A percentile compares a stretch with the other conserved stretches of the same genome.
These are phyloP conservation scores for Sipha maydis DNA, from an alignment of 2,888 invertebrate species.

Conservation along the genomic window DNA sequence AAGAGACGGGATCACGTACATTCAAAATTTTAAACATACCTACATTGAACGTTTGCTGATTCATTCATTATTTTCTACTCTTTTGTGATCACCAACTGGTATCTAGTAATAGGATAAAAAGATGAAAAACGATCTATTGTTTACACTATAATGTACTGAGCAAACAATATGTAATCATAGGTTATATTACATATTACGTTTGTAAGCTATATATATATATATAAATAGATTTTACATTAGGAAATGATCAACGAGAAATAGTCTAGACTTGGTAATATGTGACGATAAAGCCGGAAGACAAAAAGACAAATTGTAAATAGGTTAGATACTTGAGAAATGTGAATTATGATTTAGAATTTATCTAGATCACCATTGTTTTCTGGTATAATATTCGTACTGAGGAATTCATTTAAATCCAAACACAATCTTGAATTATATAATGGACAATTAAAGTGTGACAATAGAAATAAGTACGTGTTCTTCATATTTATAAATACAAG, in stretches of 20 bases:
- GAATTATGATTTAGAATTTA: conserved; percentile 10
- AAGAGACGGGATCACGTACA: conserved; percentile 48
- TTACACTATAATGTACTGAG: conserved; percentile 44
- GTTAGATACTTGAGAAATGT: background rate
- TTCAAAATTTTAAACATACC: conserved; percentile 35
- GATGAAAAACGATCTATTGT: conserved; percentile 58
- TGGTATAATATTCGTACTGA: conserved; percentile 1
- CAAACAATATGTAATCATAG: conserved; percentile 57
- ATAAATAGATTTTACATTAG: conserved; percentile 45
- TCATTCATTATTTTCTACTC: conserved; percentile 61
- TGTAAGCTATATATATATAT: conserved; percentile 25
- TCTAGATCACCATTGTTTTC: conserved; percentile 48
- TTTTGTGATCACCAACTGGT: conserved; percentile 48
- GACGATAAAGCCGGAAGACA: conserved; percentile 8
- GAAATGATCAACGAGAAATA: conserved; percentile 4
- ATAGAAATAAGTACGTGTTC: background rate
- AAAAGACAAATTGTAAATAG: background rate
- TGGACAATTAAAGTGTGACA: conserved; percentile 26
- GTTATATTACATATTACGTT: conserved; percentile 36
- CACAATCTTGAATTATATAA: conserved; percentile 53
- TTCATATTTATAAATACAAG: background rate
- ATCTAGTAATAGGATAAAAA: conserved; percentile 52
- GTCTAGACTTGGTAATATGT: conserved; percentile 1
- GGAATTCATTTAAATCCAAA: conserved; percentile 28
- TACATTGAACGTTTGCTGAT: conserved; percentile 57